A percentile compares a stretch with the other conserved stretches of the same genome.
phyloP scores from a whole-genome alignment of 2,113 vertebrate species.

The Otolemur garnettii region DNA sequence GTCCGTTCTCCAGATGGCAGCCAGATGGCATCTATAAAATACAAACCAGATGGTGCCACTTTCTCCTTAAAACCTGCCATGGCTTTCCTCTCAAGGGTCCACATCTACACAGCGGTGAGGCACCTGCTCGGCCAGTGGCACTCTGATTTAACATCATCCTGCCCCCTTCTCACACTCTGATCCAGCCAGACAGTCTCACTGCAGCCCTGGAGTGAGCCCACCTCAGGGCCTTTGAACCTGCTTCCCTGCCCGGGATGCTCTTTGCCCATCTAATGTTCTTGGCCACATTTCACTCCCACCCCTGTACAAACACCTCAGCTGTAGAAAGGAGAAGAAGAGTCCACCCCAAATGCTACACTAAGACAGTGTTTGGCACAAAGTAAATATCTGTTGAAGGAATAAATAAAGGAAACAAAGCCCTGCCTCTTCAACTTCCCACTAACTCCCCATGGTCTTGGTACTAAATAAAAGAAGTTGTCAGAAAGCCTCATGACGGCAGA shows the following conservation, averaged over 20 bases:
- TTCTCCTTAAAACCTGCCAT: background rate
- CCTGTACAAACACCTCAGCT: background rate
- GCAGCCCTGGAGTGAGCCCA: background rate
- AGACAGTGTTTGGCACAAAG: background rate
- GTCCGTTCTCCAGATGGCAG: background rate
- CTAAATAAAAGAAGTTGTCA: background rate
- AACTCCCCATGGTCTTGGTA: background rate
- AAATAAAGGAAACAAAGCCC: background rate
- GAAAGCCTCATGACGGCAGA: background rate
- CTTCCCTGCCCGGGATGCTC: background rate
- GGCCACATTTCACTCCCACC: background rate
- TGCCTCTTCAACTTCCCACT: background rate
- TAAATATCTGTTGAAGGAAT: background rate
- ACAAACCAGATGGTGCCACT: background rate
- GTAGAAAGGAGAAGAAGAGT: background rate
- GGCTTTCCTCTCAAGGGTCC: background rate
- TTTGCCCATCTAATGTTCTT: background rate
- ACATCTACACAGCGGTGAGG: background rate
- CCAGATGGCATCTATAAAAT: background rate
- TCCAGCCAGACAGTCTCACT: background rate
- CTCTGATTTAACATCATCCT: background rate
- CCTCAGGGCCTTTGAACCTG: background rate
- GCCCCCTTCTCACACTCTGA: background rate
- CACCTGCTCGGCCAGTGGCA: rapidly evolving
- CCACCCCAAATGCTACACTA: too few species aligned